A percentile compares a stretch with the other conserved stretches of the same genome.
phyloP scores from a whole-genome alignment of 1,140 invertebrate genomes.

The Diachasmimorpha longicaudata region DNA sequence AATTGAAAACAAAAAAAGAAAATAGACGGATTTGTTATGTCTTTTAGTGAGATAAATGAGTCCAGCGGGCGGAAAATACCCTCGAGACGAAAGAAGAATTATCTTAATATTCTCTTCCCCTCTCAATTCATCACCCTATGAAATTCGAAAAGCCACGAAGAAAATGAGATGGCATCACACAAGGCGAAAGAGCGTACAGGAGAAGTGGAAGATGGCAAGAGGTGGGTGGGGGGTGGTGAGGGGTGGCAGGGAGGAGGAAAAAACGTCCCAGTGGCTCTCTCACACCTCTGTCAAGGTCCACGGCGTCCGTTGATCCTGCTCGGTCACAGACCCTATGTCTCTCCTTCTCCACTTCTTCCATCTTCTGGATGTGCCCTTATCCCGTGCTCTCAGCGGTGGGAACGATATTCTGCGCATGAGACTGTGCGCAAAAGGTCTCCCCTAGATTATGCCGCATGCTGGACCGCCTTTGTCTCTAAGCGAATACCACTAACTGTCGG shows the following conservation, averaged over 20 bases:
- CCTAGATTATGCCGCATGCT: not conserved
- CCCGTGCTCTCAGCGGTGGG: not conserved
- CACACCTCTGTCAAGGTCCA: conserved; percentile 56
- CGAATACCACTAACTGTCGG: not conserved
- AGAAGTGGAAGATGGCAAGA: not conserved
- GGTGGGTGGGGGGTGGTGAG: no score
- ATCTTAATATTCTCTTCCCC: no score
- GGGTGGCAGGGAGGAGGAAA: conserved; percentile 11
- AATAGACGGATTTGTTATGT: no score
- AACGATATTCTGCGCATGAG: not conserved
- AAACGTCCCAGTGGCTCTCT: conserved; percentile 12
- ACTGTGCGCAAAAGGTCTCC: not conserved
- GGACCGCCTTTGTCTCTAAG: not conserved
- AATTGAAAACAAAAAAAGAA: no score
- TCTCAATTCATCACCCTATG: no score
- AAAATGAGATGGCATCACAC: no score
- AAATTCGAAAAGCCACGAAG: no score
- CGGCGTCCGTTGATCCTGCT: conserved; percentile 59
- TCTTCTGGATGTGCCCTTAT: conserved; percentile 17
- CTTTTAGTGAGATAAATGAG: no score
- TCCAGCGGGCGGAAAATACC: no score
- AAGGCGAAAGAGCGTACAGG: no score
- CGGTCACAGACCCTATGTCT: conserved; percentile 54
- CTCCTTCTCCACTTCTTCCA: conserved; percentile 32
- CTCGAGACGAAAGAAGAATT: no score